These are phyloP conservation scores for Stercorarius parasiticus DNA, from an alignment of 2,113 vertebrate species.

Conservation along the genomic window DNA sequence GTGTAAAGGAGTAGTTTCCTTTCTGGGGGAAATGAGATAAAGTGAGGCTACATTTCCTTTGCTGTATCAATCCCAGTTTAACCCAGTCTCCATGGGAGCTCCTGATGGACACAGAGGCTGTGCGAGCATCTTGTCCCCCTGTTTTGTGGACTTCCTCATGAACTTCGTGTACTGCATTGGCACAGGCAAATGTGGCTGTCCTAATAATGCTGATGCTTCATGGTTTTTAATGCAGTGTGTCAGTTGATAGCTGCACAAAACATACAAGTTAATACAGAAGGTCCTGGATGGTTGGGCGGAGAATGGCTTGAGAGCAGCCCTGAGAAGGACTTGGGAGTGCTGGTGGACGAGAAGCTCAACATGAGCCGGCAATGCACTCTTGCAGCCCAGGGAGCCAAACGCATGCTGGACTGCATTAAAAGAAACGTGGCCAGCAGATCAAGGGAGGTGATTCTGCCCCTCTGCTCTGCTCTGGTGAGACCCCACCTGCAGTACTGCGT, in stretches of 20 bases:
- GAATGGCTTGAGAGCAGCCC: too few relatives aligned
- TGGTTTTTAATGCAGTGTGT: not conserved
- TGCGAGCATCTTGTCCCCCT: not conserved
- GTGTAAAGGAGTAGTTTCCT: not conserved
- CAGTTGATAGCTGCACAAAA: not conserved
- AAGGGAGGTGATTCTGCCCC: too few relatives aligned
- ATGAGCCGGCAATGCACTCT: too few relatives aligned
- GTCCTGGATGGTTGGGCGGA: not conserved
- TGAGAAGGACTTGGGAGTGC: too few relatives aligned
- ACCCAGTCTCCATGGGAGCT: not conserved
- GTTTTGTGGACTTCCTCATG: not conserved
- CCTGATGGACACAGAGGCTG: not conserved
- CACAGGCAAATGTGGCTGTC: not conserved
- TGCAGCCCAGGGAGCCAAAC: too few relatives aligned
- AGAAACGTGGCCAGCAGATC: too few relatives aligned
- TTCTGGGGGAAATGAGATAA: not conserved
- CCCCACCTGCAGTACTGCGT: too few relatives aligned
- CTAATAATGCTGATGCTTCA: too few relatives aligned
- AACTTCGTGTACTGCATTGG: accelerated
- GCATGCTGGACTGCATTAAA: too few relatives aligned
- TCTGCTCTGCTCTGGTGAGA: too few relatives aligned
- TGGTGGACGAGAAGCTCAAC: too few relatives aligned
- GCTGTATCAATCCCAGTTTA: not conserved
- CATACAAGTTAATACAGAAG: not conserved
- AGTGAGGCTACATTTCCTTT: not conserved